Percentiles rank a stretch among this genome's conserved stretches.
phyloP scores from a whole-genome alignment of 2,888 invertebrate species.

The Ptilodon capucinus region DNA sequence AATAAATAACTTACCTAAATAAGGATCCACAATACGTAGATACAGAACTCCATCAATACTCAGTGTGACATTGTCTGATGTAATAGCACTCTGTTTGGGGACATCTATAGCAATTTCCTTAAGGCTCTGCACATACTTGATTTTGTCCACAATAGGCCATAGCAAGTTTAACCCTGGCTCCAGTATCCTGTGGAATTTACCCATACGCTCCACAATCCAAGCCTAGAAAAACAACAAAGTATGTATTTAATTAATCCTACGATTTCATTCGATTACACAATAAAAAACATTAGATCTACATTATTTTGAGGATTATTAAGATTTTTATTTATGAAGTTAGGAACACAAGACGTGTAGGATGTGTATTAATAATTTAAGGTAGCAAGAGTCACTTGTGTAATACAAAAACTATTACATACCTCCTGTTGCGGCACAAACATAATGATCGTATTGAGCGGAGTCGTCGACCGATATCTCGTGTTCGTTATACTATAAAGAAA shows the following conservation, averaged over 20 bases:
- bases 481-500: slow-evolving; percentile 61
- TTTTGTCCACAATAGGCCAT: slow-evolving; percentile 94
- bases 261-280: too few species aligned
- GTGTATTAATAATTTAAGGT: too few species aligned
- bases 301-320: too few species aligned
- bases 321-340: too few species aligned
- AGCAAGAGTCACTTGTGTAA: too few species aligned
- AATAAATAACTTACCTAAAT: slow-evolving; percentile 83
- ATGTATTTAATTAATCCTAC: too few species aligned
- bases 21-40: slow-evolving; percentile 95
- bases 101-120: slow-evolving; percentile 99
- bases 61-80: slow-evolving; percentile 97
- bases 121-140: slow-evolving; percentile 98
- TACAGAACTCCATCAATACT: slow-evolving; percentile 99
- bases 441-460: slow-evolving; percentile 95
- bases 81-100: slow-evolving; percentile 99
- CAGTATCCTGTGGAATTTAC: slow-evolving; percentile 95
- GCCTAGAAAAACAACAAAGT: slow-evolving; percentile 84
- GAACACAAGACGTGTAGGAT: too few species aligned
- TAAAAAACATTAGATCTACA: too few species aligned
- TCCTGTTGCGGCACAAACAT: slow-evolving; percentile 99
- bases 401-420: slow-evolving; percentile 71
- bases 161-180: slow-evolving; percentile 97
- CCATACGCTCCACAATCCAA: slow-evolving; percentile 99
- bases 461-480: slow-evolving; percentile 78